phyloP scores from a whole-genome alignment of 2,113 vertebrate genomes.

The Ceratotherium simum region DNA sequence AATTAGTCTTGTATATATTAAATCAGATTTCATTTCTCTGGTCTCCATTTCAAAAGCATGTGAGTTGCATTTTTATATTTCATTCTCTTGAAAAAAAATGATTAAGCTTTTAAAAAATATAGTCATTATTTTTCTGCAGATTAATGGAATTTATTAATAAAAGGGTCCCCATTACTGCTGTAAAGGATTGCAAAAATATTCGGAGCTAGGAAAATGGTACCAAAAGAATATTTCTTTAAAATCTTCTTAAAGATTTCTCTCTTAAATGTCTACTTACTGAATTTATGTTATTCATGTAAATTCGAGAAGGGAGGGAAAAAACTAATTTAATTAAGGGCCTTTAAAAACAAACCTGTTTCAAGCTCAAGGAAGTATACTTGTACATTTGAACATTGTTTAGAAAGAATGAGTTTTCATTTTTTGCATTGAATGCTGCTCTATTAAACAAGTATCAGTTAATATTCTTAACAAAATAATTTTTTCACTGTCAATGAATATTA shows the following conservation, averaged over 20 bases:
- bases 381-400: conserved; percentile 13
- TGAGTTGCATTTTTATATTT: conserved; percentile 1
- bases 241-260: conserved; percentile 40
- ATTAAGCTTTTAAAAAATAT: not conserved
- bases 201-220: not conserved
- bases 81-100: not conserved
- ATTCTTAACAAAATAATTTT: conserved; percentile 57
- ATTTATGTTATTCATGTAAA: conserved; percentile 30
- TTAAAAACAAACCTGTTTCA: not conserved
- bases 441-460: not conserved
- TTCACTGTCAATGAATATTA: not conserved
- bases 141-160: conserved; percentile 30
- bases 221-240: conserved; percentile 21
- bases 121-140: conserved; percentile 15
- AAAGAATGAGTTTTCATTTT: conserved; percentile 20
- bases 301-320: not conserved
- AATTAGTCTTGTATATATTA: not conserved
- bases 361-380: not conserved
- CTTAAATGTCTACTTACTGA: conserved; percentile 25
- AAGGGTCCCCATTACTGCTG: not conserved
- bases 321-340: not conserved
- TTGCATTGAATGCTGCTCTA: not conserved
- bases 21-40: conserved; percentile 36
- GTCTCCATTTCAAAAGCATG: not conserved
- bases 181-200: conserved; percentile 22